A percentile compares a stretch with the other conserved stretches of the same genome.
These are phyloP conservation scores for Ceratitis capitata DNA, from an alignment of 1,140 invertebrate species.

Conservation along the genomic window DNA sequence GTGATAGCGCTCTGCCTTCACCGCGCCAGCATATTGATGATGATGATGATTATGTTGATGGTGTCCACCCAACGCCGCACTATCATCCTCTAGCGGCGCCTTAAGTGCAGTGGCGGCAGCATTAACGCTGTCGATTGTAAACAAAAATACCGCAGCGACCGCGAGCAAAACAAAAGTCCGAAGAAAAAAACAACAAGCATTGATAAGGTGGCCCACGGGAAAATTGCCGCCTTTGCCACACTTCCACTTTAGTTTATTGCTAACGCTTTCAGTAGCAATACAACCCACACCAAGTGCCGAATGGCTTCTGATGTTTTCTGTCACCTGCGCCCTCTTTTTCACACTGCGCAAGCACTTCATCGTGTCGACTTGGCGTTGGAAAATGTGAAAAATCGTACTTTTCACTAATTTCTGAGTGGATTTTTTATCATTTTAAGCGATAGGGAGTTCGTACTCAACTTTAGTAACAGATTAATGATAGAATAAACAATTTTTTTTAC, in stretches of 20 bases:
- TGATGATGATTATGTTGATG: slow-evolving; percentile 55
- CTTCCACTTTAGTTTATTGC: neutral
- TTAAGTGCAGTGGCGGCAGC: slow-evolving; percentile 53
- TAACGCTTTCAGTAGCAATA: slow-evolving; percentile 26
- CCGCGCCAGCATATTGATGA: slow-evolving; percentile 43
- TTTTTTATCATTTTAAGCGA: neutral
- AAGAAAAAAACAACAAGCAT: slow-evolving; percentile 38
- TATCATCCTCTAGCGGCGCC: slow-evolving; percentile 45
- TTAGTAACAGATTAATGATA: neutral
- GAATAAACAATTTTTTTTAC: neutral
- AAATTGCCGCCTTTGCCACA: slow-evolving; percentile 22
- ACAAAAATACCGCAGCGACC: slow-evolving; percentile 51
- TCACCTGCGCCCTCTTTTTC: slow-evolving; percentile 47
- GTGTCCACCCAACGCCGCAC: slow-evolving; percentile 38
- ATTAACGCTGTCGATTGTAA: slow-evolving; percentile 46
- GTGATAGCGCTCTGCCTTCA: slow-evolving; percentile 30
- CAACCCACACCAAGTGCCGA: slow-evolving; percentile 45
- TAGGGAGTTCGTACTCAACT: neutral
- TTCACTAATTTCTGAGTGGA: slow-evolving; percentile 44
- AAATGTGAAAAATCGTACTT: slow-evolving; percentile 2
- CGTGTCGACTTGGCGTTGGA: neutral
- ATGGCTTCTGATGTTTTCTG: slow-evolving; percentile 34
- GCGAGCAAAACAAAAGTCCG: slow-evolving; percentile 47
- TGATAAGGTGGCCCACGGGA: neutral
- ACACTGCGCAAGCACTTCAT: neutral